phyloP scores from a whole-genome alignment of 2,797 vertebrate species.

The Gallirallus australis region DNA sequence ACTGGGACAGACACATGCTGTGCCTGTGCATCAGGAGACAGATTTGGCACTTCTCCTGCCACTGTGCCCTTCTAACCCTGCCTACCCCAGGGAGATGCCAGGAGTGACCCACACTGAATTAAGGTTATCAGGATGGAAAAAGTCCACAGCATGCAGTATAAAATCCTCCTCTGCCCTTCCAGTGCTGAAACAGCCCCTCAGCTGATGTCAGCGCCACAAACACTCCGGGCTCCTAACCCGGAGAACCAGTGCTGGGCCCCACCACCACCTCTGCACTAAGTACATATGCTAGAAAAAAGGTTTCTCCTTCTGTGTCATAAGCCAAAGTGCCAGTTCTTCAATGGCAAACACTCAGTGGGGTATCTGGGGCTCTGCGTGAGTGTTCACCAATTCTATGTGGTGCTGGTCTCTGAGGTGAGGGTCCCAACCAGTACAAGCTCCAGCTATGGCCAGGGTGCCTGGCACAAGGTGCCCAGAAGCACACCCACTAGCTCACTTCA shows the following conservation, averaged over 20 bases:
- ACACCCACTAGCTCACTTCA: background rate
- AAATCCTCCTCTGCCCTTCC: background rate
- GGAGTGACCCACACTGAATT: background rate
- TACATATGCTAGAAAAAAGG: background rate
- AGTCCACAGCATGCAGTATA: background rate
- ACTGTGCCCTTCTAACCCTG: background rate
- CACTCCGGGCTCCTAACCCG: fast-evolving
- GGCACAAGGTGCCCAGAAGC: fast-evolving
- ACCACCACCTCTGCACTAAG: background rate
- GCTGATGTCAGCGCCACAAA: background rate
- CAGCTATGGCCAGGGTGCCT: background rate
- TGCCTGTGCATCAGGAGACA: fast-evolving
- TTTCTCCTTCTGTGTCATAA: background rate
- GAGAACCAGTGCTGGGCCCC: background rate
- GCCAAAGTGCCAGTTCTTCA: background rate
- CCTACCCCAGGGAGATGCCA: background rate
- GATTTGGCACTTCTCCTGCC: background rate
- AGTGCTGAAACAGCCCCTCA: background rate
- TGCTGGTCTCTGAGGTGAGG: background rate
- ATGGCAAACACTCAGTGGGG: background rate
- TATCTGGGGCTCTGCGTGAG: background rate
- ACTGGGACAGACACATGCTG: background rate
- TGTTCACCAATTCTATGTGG: background rate
- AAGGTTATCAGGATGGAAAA: background rate
- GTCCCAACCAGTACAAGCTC: background rate